Percentiles rank a stretch among this genome's conserved stretches.
These are phyloP conservation scores for Metalampra italica DNA, from an alignment of 2,888 invertebrate genomes.

Conservation along the genomic window DNA sequence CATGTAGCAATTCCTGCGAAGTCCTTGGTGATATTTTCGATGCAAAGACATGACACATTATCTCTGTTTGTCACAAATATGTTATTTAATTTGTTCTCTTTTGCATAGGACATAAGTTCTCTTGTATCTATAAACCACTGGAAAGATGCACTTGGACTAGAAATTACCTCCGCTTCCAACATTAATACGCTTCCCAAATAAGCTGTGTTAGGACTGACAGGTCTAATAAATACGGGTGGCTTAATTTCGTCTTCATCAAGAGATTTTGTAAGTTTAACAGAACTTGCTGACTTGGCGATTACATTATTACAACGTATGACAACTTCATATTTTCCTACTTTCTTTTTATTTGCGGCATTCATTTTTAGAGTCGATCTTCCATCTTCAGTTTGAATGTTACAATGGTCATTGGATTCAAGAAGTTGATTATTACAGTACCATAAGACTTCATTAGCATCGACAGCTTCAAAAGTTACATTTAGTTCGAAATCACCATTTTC, in stretches of 20 bases:
- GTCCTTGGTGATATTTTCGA: constrained; percentile 84
- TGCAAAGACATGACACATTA: constrained; percentile 88
- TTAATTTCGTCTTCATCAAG: constrained; percentile 79
- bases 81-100: constrained; percentile 81
- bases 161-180: constrained; percentile 86
- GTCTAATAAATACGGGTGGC: constrained; percentile 86
- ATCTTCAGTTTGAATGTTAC: constrained; percentile 77
- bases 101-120: constrained; percentile 78
- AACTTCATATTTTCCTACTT: constrained; percentile 93
- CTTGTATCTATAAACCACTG: constrained; percentile 90
- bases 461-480: constrained; percentile 84
- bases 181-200: constrained; percentile 87
- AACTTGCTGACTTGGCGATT: constrained; percentile 88
- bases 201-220: constrained; percentile 84
- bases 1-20: constrained; percentile 89
- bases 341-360: constrained; percentile 83
- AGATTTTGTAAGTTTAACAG: constrained; percentile 85
- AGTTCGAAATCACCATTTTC: constrained; percentile 84
- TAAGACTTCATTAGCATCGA: constrained; percentile 82
- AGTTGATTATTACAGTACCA: constrained; percentile 93
- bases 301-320: constrained; percentile 87
- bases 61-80: constrained; percentile 84
- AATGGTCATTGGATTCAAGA: constrained; percentile 81
- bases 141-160: constrained; percentile 89
- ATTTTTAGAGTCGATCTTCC: constrained; percentile 82